These are phyloP conservation scores for Tupaia chinensis DNA, from an alignment of 2,113 vertebrate species.

Conservation along the genomic window DNA sequence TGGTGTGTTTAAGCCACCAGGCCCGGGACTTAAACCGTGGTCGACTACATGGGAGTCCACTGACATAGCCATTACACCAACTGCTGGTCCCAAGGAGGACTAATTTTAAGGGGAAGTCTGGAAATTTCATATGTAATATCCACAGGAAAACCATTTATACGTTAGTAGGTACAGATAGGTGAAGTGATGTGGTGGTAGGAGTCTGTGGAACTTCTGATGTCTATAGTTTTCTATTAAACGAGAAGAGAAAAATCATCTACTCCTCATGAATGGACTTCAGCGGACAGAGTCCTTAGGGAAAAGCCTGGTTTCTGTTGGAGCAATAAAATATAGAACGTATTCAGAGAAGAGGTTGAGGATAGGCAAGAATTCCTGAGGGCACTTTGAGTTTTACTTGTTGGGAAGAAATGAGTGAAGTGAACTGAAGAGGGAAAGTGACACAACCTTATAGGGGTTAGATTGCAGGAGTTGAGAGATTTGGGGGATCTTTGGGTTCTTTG, in stretches of 20 bases:
- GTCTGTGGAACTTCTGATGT: not conserved
- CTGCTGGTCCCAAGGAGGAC: too few relatives aligned
- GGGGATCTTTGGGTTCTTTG: too few relatives aligned
- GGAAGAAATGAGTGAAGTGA: not conserved
- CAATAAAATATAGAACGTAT: not conserved
- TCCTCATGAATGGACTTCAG: not conserved
- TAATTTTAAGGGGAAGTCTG: not conserved
- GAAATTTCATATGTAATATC: not conserved
- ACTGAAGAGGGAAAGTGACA: not conserved
- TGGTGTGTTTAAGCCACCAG: too few relatives aligned
- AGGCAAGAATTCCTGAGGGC: not conserved
- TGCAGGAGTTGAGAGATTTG: not conserved
- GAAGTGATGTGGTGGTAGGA: not conserved
- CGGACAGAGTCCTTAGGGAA: not conserved
- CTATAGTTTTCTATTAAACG: not conserved
- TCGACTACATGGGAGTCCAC: too few relatives aligned
- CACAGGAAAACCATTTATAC: not conserved
- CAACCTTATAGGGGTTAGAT: not conserved
- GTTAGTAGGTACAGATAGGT: not conserved
- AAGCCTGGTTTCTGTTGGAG: not conserved
- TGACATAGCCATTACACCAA: too few relatives aligned
- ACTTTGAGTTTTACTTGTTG: not conserved
- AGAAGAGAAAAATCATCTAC: not conserved
- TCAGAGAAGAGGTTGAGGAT: not conserved
- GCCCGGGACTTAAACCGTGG: too few relatives aligned